phyloP scores from a whole-genome alignment of 1,140 invertebrate species.

The Leptopilina boulardi region DNA sequence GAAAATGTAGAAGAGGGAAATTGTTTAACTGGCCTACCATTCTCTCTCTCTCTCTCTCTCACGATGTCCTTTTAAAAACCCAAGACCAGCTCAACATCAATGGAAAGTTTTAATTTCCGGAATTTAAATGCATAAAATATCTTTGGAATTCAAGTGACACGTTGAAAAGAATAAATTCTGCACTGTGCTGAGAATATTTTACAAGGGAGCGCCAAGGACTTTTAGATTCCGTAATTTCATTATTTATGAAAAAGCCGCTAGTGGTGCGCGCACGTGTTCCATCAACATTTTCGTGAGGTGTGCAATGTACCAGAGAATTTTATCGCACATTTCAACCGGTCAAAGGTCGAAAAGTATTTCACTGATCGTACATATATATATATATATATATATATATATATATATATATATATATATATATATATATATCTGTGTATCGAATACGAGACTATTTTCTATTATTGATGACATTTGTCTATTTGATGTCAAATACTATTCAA shows the following conservation, averaged over 20 bases:
- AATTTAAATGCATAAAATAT: constrained; percentile 7
- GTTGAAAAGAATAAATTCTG: constrained; percentile 16
- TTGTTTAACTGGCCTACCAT: too few species aligned
- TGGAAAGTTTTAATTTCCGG: neutral
- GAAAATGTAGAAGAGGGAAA: too few species aligned
- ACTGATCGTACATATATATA: constrained; percentile 4
- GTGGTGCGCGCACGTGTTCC: constrained; percentile 42
- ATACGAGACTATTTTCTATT: too few species aligned
- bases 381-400: too few species aligned
- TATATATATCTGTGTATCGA: too few species aligned
- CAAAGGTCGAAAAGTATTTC: constrained; percentile 44
- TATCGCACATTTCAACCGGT: constrained; percentile 27
- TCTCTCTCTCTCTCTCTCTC: too few species aligned
- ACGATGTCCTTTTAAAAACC: neutral
- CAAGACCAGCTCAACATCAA: neutral
- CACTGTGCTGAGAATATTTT: constrained; percentile 48
- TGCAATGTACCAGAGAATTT: constrained; percentile 35
- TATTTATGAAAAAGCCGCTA: constrained; percentile 54
- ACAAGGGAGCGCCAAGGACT: constrained; percentile 43
- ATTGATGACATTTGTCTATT: too few species aligned
- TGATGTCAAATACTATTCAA: too few species aligned
- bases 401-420: too few species aligned
- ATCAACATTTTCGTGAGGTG: constrained; percentile 26
- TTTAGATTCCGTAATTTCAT: constrained; percentile 50
- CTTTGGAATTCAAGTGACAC: neutral